Base-by-base conservation (phyloP, 2,888 invertebrate species). In the Macaria liturata region DNA sequence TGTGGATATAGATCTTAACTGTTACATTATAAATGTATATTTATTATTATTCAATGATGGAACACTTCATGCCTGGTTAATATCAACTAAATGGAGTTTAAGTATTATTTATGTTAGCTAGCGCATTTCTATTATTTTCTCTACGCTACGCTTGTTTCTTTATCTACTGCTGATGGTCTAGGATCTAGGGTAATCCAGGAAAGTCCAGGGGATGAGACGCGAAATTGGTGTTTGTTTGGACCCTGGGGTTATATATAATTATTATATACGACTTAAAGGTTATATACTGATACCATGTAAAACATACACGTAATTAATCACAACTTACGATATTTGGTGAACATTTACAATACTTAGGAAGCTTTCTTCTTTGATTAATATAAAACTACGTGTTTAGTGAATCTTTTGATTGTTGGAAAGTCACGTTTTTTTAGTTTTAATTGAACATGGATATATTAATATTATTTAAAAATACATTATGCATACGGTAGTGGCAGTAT, bases 141-240 rank as follows among this genome's bases (percentile, higher is more conserved):
- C 43, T 44, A 50, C 5, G 61, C 59, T 63, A 63, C 65, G 70
- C 65, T 66, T 69, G 60, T 57, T 20, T 20, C 2, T 20, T 20
- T 20, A 20, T 83, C 84, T 84, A 86, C 87, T 85, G 83, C 86
- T 83, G 85, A 78, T 71, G 68, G 69, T 66, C 62, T 52, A 64
- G 57, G 59, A 52, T 56, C 61, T 64, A 64, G 76, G 45, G 83
- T 84, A 80, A 74, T 81, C 85, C 89, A 89, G 87, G 85, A 83
- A 65, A 81, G 87, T 89, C 88, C 89, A 87, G 84, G 81, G 20
- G 77, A 73, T 71, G 84, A 83, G 57, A 65, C 67, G 74, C 78
- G 84, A 84, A 68, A 82, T 90, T 90, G 89, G 89, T 89, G 89
- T 90, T 88, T 79, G 68, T 67, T 90, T 91, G 88, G 90, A 89